Evolutionary conservation across 92 coral and sea anemone genomes (phyloP), one percentile per base, ranked within the genome.

Genomic region (Umimayanthus kanabou): DNA sequence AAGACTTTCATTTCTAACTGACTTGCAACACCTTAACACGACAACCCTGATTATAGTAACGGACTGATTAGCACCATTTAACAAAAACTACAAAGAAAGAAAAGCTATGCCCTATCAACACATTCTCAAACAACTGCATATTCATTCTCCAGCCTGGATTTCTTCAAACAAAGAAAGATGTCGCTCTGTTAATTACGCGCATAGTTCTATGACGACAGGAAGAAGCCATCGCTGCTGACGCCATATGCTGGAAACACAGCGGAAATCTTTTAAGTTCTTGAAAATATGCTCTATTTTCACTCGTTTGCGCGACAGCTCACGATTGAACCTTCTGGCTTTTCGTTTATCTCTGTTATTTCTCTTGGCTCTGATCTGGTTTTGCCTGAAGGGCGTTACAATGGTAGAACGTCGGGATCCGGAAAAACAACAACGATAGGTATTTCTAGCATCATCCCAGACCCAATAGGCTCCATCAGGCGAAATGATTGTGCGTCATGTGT

Each of bases 381-480:
- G 73, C 26, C 72, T 66, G 26, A 66, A 66, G 25, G 72, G 72
- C n/a, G 72, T 66, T 66, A 66, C 25, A 66, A 22, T 22, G 72
- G 72, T 22, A 28, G 72, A 66, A 66, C 72, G 25, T 66, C 29
- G n/a, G 72, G 72, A 22, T 66, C 72, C 18, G 58, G 20, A 9
- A 79, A 79, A 57, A 80, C 71, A 80, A 80, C 67, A 22, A 28
- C 84, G 15, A 39, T 58, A 39, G 83, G 89, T 16, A 76, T 50
- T 7, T 86, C 83, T 23, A 55, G 70, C 37, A 4, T 47, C 45
- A 22, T 50, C 37, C 89, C 84, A 76, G 84, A 78, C 18, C 45
- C 87, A 22, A 88, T 74, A 8, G 33, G 80, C 30, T 16, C 74
- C 90, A 81, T 88, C 50, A 88, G 77, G 9, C 90, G 90, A 80